These are phyloP conservation scores for Alca torda DNA, from an alignment of 2,797 vertebrate species.

Conservation along the genomic window DNA sequence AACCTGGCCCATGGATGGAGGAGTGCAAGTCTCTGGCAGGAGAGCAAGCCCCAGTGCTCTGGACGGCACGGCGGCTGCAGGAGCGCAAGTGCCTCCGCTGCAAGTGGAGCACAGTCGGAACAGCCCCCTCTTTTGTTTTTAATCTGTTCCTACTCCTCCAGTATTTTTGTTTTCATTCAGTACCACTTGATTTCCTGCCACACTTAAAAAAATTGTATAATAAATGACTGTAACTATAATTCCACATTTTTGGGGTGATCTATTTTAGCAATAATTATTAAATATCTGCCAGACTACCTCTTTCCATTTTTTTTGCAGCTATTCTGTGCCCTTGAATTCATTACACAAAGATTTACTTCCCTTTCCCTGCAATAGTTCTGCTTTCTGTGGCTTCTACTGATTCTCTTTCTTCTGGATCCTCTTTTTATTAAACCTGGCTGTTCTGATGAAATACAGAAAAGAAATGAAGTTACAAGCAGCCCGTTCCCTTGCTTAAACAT, in stretches of 20 bases:
- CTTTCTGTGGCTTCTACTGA: not conserved
- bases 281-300: not conserved
- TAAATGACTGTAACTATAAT: not conserved
- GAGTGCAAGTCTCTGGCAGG: accelerated
- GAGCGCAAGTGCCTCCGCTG: accelerated
- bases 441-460: not conserved
- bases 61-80: not conserved
- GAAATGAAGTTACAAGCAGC: not conserved
- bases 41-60: not conserved
- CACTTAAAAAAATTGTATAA: not conserved
- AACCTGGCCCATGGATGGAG: not conserved
- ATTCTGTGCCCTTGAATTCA: not conserved
- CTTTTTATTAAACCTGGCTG: not conserved
- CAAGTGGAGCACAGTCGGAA: not conserved
- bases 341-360: not conserved
- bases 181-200: not conserved
- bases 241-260: not conserved
- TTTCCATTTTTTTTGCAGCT: not conserved
- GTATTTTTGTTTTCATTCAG: not conserved
- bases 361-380: not conserved
- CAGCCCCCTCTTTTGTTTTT: not conserved
- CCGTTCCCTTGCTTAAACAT: not conserved
- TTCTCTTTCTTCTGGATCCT: not conserved
- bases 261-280: not conserved
- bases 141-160: not conserved